A percentile compares a stretch with the other conserved stretches of the same genome.
Conservation (phyloP, 2,797 vertebrate species). For the Sandelia bainsii region DNA sequence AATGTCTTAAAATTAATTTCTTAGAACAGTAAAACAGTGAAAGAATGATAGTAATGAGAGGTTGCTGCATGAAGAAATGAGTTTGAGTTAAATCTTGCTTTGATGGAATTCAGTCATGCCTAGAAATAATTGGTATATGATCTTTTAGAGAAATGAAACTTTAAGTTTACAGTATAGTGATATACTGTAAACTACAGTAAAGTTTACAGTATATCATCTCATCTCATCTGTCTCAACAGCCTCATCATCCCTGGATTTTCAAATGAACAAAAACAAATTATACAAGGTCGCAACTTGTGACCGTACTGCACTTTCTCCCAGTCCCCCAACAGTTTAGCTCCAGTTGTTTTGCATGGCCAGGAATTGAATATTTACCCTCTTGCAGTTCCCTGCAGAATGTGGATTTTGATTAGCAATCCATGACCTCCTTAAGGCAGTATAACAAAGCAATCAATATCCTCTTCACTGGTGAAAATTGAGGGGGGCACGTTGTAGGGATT, state of each 20-base stretch:
- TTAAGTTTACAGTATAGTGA: too few relatives aligned
- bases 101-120: background rate
- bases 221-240: too few relatives aligned
- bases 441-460: conserved; percentile 74
- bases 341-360: conserved; percentile 61
- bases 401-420: conserved; percentile 74
- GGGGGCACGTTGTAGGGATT: conserved; percentile 61
- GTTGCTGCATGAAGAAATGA: background rate
- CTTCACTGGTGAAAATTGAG: conserved; percentile 46
- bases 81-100: background rate
- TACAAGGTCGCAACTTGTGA: conserved; percentile 37
- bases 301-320: conserved; percentile 14
- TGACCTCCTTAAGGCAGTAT: conserved; percentile 60
- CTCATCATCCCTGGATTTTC: conserved; percentile 12
- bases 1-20: background rate
- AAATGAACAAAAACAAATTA: conserved; percentile 37
- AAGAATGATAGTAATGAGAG: background rate
- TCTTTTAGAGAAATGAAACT: too few relatives aligned
- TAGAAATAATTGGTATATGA: background rate
- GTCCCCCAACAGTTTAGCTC: conserved; percentile 46
- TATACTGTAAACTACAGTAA: too few relatives aligned
- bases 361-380: conserved; percentile 62
- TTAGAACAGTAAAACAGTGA: background rate
- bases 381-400: conserved; percentile 55
- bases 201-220: background rate